Evolutionary conservation across 2,797 vertebrate species (phyloP).

Genomic region (Poecilia wingei): DNA sequence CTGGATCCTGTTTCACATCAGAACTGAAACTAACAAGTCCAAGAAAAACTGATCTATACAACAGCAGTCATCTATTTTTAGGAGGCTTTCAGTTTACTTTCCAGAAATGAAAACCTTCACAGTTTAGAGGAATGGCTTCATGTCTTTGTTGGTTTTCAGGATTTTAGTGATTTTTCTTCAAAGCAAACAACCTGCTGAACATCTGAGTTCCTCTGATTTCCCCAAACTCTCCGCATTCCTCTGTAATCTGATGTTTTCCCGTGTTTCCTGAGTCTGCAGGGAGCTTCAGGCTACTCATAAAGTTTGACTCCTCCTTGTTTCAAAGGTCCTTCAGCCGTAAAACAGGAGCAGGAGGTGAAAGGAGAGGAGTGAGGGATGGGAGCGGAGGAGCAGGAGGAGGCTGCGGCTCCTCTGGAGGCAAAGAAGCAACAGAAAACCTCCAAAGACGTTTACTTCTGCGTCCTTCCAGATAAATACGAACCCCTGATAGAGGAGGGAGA

Average conservation of each 20-base stretch:
- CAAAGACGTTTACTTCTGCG: constrained; percentile 68
- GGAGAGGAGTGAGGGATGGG: constrained; percentile 30
- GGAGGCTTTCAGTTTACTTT: not conserved
- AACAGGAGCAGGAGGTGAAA: not conserved
- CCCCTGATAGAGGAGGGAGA: constrained; percentile 68
- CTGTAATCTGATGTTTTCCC: constrained; percentile 30
- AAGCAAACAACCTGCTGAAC: constrained; percentile 28
- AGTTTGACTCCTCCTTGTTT: constrained; percentile 60
- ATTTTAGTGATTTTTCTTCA: constrained; percentile 24
- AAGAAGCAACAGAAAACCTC: constrained; percentile 52
- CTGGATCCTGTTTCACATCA: not conserved
- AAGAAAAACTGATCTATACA: not conserved
- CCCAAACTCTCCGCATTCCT: constrained; percentile 42
- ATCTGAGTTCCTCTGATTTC: not conserved
- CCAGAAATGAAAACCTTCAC: not conserved
- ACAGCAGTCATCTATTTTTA: not conserved
- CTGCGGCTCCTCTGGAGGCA: not conserved
- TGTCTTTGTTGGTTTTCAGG: not conserved
- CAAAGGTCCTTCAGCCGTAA: constrained; percentile 62
- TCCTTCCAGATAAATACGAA: constrained; percentile 69
- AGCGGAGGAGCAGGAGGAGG: constrained; percentile 24
- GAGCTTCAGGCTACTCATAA: constrained; percentile 49
- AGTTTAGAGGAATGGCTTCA: not conserved
- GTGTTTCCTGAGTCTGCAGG: constrained; percentile 23
- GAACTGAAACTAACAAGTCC: not conserved